phyloP scores from a whole-genome alignment of 2,888 invertebrate genomes.

The Apamea anceps region DNA sequence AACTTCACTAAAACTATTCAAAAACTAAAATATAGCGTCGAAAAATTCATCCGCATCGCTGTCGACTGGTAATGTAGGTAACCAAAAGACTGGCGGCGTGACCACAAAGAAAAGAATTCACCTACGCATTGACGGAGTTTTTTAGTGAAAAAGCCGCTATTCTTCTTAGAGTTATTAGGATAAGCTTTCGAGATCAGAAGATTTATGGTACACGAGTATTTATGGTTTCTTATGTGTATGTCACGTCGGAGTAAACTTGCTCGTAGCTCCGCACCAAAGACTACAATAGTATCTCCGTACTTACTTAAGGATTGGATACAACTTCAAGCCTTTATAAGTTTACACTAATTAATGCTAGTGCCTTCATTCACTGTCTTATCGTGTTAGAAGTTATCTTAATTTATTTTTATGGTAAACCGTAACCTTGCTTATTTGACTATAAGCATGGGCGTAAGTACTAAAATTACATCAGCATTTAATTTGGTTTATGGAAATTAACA shows the following conservation, averaged over 20 bases:
- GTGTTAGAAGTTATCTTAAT: neutral
- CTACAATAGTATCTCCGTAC: too few relatives aligned
- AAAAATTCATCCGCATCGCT: neutral
- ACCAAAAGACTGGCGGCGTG: neutral
- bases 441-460: neutral
- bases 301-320: constrained; percentile 11
- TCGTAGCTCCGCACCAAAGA: too few relatives aligned
- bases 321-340: neutral
- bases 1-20: neutral
- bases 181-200: constrained; percentile 39
- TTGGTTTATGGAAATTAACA: neutral
- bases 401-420: neutral
- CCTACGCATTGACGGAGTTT: neutral
- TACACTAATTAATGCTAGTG: constrained; percentile 2
- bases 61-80: neutral
- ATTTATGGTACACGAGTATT: constrained; percentile 51
- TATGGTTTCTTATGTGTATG: constrained; percentile 43
- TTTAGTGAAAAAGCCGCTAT: constrained; percentile 15
- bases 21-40: neutral
- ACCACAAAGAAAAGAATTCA: neutral
- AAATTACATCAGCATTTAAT: constrained; percentile 2
- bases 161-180: constrained; percentile 15
- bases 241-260: constrained; percentile 30
- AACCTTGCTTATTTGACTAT: neutral
- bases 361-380: neutral